phyloP scores from a whole-genome alignment of 1,140 invertebrate genomes.

The Hetaerina americana region DNA sequence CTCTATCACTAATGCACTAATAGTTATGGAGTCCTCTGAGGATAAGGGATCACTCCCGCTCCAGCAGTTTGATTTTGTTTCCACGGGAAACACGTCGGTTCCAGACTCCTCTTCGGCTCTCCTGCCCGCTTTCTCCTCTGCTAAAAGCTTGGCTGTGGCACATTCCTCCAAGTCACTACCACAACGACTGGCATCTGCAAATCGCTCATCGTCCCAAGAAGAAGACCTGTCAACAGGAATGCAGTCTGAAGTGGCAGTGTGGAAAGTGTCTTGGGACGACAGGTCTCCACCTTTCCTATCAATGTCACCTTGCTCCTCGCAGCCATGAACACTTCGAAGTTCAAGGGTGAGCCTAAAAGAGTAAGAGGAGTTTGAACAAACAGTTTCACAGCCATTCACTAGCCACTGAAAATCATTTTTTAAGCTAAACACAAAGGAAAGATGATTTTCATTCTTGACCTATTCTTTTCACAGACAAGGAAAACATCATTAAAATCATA shows the following conservation, averaged over 20 bases:
- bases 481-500: too few species aligned
- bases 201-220: neutral
- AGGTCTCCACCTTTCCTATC: neutral
- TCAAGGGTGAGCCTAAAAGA: neutral
- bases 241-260: conserved; percentile 40
- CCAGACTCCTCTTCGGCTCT: neutral
- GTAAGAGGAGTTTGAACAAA: neutral
- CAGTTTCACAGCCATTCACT: too few species aligned
- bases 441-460: too few species aligned
- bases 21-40: too few species aligned
- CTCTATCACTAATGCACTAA: too few species aligned
- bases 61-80: neutral
- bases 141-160: neutral
- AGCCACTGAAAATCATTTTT: too few species aligned
- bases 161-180: neutral
- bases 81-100: neutral
- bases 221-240: neutral
- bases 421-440: too few species aligned
- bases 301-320: neutral
- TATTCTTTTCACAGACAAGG: too few species aligned
- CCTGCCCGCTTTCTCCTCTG: neutral
- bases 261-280: conserved; percentile 43
- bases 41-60: neutral
- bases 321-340: neutral
- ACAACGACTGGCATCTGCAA: neutral